These are phyloP conservation scores for Arctopsyche grandis DNA, from an alignment of 1,140 invertebrate genomes.

Conservation along the genomic window DNA sequence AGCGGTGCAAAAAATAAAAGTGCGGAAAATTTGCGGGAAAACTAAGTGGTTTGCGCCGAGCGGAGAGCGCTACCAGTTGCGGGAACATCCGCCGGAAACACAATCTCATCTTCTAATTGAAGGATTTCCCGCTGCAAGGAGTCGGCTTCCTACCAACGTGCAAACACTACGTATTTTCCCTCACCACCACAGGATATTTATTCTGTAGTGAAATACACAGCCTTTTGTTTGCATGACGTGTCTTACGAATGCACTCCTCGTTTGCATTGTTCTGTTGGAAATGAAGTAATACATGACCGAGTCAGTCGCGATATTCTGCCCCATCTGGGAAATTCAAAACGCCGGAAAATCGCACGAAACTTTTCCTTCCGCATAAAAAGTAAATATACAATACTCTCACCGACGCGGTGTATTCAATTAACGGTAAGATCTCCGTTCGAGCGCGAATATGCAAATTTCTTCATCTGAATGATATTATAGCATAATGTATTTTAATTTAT, in stretches of 20 bases:
- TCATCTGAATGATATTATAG: constrained; percentile 49
- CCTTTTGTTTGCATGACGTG: constrained; percentile 47
- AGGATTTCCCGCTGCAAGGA: constrained; percentile 54
- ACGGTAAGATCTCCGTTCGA: constrained; percentile 6
- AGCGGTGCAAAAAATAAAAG: constrained; percentile 9
- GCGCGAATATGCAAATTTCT: constrained; percentile 53
- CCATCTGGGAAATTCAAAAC: no score
- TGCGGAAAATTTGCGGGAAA: constrained; percentile 39
- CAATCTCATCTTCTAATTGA: constrained; percentile 55
- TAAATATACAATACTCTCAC: not conserved
- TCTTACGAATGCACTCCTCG: not conserved
- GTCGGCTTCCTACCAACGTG: constrained; percentile 39
- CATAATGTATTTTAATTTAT: constrained; percentile 53
- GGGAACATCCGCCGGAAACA: constrained; percentile 53
- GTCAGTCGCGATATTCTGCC: not conserved
- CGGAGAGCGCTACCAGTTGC: constrained; percentile 48
- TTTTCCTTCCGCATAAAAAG: not conserved
- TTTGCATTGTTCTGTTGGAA: not conserved
- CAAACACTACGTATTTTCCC: constrained; percentile 47
- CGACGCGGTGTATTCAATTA: not conserved
- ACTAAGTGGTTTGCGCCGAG: constrained; percentile 50
- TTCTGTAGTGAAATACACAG: constrained; percentile 39
- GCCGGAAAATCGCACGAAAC: not conserved
- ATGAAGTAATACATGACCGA: constrained; percentile 29
- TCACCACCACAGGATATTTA: constrained; percentile 40